phyloP scores from a whole-genome alignment of 2,113 vertebrate species.

The Illadopsis cleaveri region DNA sequence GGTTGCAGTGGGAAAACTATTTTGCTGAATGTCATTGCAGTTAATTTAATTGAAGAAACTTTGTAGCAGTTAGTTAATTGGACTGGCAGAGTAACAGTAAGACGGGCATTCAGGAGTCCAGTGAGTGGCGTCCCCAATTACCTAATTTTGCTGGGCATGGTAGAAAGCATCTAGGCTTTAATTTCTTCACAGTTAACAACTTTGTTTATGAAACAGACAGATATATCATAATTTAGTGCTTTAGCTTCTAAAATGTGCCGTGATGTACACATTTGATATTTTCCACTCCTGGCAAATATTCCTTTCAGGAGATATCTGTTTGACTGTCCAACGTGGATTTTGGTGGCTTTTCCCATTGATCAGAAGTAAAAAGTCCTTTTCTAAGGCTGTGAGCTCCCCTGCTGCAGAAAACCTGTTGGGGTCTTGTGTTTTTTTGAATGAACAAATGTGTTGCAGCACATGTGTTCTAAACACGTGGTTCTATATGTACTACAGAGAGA shows the following conservation, averaged over 20 bases:
- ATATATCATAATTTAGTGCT: background rate
- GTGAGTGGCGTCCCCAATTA: slow-evolving; percentile 5
- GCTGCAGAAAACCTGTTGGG: background rate
- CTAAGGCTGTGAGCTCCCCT: background rate
- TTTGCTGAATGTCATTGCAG: background rate
- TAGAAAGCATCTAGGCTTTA: background rate
- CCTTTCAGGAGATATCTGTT: background rate
- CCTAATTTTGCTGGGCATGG: slow-evolving; percentile 1
- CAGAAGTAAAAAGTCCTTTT: background rate
- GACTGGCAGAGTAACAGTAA: background rate
- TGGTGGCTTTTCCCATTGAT: background rate
- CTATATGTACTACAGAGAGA: background rate
- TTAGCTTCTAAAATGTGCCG: background rate
- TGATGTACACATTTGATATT: background rate
- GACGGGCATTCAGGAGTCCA: background rate
- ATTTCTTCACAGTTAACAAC: slow-evolving; percentile 29
- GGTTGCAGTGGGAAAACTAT: background rate
- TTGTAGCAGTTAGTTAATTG: slow-evolving; percentile 29
- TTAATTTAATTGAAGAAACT: slow-evolving; percentile 33
- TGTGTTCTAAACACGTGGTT: background rate
- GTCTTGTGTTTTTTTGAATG: background rate
- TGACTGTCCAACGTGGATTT: background rate
- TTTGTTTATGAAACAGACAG: slow-evolving; percentile 27
- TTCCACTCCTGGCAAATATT: background rate
- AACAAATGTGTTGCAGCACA: background rate